Evolutionary conservation across 2,888 invertebrate species (phyloP).

Genomic region (Timandra comae): DNA sequence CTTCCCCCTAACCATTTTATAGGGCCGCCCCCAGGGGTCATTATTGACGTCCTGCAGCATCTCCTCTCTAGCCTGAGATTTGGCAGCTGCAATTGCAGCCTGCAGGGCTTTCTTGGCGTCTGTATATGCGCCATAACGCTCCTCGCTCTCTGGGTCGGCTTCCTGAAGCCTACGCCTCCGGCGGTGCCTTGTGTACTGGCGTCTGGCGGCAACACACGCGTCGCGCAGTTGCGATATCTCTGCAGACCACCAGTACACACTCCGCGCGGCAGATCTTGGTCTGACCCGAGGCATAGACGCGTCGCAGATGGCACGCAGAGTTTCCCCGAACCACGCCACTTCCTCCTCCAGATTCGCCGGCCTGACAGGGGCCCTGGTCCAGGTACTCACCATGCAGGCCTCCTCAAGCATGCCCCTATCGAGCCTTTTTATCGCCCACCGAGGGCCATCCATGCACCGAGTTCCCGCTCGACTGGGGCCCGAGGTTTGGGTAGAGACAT

Average conservation of each 20-base stretch:
- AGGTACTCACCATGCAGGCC: constrained; percentile 10
- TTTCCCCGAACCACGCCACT: background rate
- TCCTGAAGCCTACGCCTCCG: too few relatives aligned
- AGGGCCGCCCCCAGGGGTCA: too few relatives aligned
- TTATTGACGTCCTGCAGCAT: too few relatives aligned
- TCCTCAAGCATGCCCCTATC: constrained; percentile 7
- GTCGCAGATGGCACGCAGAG: constrained; percentile 1
- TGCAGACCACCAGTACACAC: constrained; percentile 4
- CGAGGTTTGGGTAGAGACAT: background rate
- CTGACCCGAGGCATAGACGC: constrained; percentile 1
- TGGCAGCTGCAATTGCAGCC: too few relatives aligned
- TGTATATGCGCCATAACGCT: too few relatives aligned
- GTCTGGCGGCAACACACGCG: background rate
- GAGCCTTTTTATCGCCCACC: constrained; percentile 10
- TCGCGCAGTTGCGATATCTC: constrained; percentile 1
- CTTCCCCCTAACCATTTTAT: too few relatives aligned
- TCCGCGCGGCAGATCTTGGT: background rate
- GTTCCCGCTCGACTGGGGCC: too few relatives aligned
- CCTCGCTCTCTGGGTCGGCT: too few relatives aligned
- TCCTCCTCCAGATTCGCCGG: background rate
- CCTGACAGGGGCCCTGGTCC: background rate
- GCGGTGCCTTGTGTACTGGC: too few relatives aligned
- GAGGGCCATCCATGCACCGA: background rate
- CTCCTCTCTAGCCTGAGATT: too few relatives aligned
- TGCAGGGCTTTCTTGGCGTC: too few relatives aligned